phyloP scores from a whole-genome alignment of 2,113 vertebrate genomes.

The Campylorhamphus procurvoides region DNA sequence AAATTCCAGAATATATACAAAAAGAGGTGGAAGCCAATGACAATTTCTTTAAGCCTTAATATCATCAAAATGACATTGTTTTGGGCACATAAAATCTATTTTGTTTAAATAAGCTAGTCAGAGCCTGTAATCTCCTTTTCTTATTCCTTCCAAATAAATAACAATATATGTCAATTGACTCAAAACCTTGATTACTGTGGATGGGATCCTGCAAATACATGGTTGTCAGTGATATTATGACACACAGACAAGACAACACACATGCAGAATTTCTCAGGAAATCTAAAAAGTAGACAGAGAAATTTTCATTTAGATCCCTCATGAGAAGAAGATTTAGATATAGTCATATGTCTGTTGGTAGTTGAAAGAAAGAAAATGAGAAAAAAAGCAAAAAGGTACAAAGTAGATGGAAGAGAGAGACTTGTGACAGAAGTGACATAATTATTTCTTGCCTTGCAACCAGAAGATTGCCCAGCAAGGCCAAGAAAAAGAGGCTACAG shows the following conservation, averaged over 20 bases:
- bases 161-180: not conserved
- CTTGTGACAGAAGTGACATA: not conserved
- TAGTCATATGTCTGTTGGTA: not conserved
- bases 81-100: not conserved
- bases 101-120: not conserved
- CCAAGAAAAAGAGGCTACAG: not conserved
- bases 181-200: not conserved
- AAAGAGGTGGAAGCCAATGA: not conserved
- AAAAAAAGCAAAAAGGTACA: not conserved
- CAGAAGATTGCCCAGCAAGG: not conserved
- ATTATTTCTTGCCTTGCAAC: not conserved
- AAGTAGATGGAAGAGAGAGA: not conserved
- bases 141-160: not conserved
- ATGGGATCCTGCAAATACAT: not conserved
- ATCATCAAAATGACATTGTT: not conserved
- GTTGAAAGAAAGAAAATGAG: not conserved
- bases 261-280: not conserved
- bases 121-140: not conserved
- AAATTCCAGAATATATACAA: not conserved
- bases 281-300: not conserved
- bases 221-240: not conserved
- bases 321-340: not conserved
- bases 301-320: not conserved
- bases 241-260: not conserved
- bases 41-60: not conserved